Evolutionary conservation across 1,140 invertebrate genomes (phyloP).

Genomic region (Orchesella cincta): DNA sequence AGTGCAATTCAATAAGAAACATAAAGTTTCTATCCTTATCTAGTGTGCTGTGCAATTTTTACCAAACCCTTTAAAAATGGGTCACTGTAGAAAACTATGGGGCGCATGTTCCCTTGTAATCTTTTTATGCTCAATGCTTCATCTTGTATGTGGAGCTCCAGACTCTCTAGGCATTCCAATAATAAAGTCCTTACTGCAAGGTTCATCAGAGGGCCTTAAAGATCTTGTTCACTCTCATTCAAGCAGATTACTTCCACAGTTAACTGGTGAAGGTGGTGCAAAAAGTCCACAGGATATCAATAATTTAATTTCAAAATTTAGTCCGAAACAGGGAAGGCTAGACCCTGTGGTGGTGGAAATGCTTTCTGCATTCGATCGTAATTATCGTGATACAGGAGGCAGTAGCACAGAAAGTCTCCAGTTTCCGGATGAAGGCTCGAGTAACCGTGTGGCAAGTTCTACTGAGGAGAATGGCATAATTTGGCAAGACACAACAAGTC

Average conservation of each 20-base stretch:
- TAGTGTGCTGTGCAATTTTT: too few species aligned
- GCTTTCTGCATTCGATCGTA: slow-evolving; percentile 17
- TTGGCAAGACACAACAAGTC: neutral
- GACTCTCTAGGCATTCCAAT: slow-evolving; percentile 10
- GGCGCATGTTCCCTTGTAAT: too few species aligned
- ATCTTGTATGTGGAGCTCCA: slow-evolving; percentile 3
- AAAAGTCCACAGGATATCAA: neutral
- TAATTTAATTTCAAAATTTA: slow-evolving; percentile 40
- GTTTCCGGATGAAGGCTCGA: neutral
- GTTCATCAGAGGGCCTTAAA: neutral
- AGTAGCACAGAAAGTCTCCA: neutral
- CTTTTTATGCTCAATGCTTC: neutral
- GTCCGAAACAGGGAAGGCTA: slow-evolving; percentile 43
- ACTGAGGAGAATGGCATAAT: slow-evolving; percentile 19
- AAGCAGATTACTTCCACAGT: neutral
- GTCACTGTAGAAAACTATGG: neutral
- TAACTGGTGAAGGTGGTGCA: neutral
- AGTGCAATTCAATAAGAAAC: too few species aligned
- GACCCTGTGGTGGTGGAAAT: slow-evolving; percentile 45
- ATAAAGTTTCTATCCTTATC: too few species aligned
- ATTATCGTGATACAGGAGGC: neutral
- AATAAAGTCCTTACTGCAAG: neutral
- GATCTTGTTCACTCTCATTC: neutral
- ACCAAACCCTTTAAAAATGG: too few species aligned
- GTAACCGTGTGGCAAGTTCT: neutral